Evolutionary conservation across 2,113 vertebrate species (phyloP).

Genomic region (Octodon degus): DNA sequence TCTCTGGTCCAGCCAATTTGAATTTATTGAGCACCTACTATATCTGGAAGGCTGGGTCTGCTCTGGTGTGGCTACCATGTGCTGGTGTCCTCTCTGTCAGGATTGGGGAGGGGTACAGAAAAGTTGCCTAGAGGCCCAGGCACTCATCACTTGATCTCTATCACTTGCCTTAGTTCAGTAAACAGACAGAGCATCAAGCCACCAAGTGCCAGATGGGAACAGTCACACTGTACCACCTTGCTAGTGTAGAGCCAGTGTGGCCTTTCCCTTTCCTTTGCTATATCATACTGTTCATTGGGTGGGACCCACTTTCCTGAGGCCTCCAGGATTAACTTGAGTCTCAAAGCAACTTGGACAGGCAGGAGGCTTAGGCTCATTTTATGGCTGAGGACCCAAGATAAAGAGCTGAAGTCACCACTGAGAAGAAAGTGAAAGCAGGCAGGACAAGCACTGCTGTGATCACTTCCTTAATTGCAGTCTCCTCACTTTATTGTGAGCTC

Average conservation of each 20-base stretch:
- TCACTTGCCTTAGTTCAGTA: not conserved
- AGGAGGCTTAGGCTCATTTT: not conserved
- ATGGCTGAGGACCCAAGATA: not conserved
- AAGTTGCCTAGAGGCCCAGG: not conserved
- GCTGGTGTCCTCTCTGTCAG: not conserved
- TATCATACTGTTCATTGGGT: not conserved
- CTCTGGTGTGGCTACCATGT: not conserved
- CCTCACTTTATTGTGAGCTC: not conserved
- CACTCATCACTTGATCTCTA: not conserved
- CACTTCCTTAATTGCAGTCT: not conserved
- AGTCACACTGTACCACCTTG: not conserved
- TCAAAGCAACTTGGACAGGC: not conserved
- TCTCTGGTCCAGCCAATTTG: constrained; percentile 3
- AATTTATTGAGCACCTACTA: constrained; percentile 66
- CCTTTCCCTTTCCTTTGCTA: not conserved
- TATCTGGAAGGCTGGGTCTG: not conserved
- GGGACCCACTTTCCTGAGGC: not conserved
- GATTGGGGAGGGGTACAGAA: not conserved
- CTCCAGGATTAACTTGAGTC: not conserved
- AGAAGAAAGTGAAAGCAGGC: not conserved
- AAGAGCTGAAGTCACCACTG: not conserved
- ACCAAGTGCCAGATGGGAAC: not conserved
- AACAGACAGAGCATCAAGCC: not conserved
- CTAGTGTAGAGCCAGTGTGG: not conserved
- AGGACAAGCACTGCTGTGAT: not conserved